Evolutionary conservation across 2,113 vertebrate species (phyloP).

Genomic region (Acrocephalus arundinaceus): DNA sequence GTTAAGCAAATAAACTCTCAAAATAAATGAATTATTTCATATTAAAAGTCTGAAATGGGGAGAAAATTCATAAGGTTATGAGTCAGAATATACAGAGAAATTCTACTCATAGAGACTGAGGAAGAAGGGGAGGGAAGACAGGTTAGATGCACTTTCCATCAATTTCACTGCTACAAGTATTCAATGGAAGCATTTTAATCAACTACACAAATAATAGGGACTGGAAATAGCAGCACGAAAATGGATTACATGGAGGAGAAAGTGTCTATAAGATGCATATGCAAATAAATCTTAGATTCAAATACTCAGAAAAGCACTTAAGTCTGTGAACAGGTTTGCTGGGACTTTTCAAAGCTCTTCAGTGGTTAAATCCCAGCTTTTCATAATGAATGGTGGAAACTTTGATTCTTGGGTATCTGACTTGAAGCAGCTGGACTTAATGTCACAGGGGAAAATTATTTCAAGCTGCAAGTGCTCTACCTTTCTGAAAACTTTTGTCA

Average conservation of each 20-base stretch:
- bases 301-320: background rate
- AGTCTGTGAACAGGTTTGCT: background rate
- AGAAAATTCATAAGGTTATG: background rate
- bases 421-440: background rate
- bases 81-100: background rate
- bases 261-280: background rate
- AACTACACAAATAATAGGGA: background rate
- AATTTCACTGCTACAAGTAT: background rate
- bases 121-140: background rate
- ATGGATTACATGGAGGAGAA: background rate
- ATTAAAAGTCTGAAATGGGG: background rate
- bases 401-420: background rate
- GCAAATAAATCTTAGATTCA: background rate
- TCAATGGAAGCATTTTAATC: background rate
- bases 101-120: background rate
- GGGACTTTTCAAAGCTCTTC: background rate
- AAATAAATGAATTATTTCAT: background rate
- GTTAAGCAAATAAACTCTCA: background rate
- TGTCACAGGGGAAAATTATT: background rate
- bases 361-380: background rate
- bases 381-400: background rate
- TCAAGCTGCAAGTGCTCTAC: background rate
- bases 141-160: background rate
- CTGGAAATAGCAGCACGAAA: background rate
- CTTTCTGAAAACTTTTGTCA: background rate